Percentiles rank a stretch among this genome's conserved stretches.
phyloP scores from a whole-genome alignment of 2,113 vertebrate genomes.

The Melanerpes formicivorus region DNA sequence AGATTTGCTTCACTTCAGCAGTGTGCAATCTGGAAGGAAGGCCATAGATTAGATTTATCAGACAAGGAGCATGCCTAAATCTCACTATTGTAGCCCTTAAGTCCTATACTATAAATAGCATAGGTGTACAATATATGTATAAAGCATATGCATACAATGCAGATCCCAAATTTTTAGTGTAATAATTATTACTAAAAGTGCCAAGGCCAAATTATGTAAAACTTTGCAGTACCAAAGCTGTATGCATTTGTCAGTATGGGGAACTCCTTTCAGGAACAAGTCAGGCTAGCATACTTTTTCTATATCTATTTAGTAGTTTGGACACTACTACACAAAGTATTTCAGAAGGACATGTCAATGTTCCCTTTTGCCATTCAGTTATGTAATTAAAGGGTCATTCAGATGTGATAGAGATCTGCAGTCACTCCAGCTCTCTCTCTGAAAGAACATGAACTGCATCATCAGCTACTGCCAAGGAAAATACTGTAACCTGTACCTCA shows the following conservation, averaged over 20 bases:
- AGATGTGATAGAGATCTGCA: background rate
- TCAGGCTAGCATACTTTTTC: background rate
- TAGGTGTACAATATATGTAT: too few species aligned
- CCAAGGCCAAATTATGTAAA: background rate
- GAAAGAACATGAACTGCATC: background rate
- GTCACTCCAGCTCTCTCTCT: background rate
- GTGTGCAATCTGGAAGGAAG: background rate
- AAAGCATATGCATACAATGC: too few species aligned
- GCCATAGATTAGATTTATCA: background rate
- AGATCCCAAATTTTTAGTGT: background rate
- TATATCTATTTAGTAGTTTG: background rate
- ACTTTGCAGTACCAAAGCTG: background rate
- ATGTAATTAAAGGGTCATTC: background rate
- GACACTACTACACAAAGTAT: background rate
- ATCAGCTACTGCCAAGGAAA: background rate
- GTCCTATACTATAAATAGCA: background rate
- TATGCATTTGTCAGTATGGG: background rate
- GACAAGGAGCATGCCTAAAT: background rate
- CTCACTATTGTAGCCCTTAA: background rate
- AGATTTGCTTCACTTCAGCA: background rate
- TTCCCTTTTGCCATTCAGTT: background rate
- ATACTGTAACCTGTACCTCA: background rate
- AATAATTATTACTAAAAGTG: background rate
- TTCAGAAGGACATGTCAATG: background rate
- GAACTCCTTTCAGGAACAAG: background rate